Base-by-base conservation (phyloP, 2,888 invertebrate species). In the Drosophila hamatofila region DNA sequence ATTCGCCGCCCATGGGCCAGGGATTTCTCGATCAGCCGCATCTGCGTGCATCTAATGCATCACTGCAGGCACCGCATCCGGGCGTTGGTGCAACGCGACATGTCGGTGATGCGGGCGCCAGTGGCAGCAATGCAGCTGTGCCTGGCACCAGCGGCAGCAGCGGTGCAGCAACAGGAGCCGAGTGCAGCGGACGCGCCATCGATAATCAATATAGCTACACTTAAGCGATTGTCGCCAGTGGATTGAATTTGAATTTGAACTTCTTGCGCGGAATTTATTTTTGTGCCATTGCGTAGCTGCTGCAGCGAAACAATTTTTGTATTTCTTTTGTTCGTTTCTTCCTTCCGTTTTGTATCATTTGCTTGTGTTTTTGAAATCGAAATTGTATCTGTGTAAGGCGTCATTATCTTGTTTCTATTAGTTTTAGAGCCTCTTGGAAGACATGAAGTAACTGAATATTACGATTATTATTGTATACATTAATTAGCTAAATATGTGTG, bases 121-220 rank as follows among this genome's bases (percentile, higher is more conserved):
- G 46, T 60, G 49, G 60, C 41, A 41, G 44, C 61, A 72, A 41
- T 55, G 49, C 51, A 35, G 39, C 37, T 33, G 54, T 23, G 14
- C 25, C 64, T 33, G 52, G 69, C 12, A 42, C 39, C 49, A 59
- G 44, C 16, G 63, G 64, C 48, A 57, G 58, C 41, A 54, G 60
- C 11, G 67, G 70, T 44, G 75, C 71, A 48, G 21, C 58, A 21
- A 37, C 66, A 30, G 78, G 72, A 42, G 51, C 48, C 57, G 84
- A 85, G 56, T 79, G 89, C 69, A 85, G 54, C 44, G 92, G 92
- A 23, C 91, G 97, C 63, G 97, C 97, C 27, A 95, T 97, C 18
- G 97, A 97, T 92, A 97, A 97, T 93, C 97, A 96, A 79, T 97
- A 97, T 93, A 96, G 95, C 91, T 96, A 95, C 92, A 95, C 95